phyloP scores from a whole-genome alignment of 2,113 vertebrate genomes.

The Eonycteris spelaea region DNA sequence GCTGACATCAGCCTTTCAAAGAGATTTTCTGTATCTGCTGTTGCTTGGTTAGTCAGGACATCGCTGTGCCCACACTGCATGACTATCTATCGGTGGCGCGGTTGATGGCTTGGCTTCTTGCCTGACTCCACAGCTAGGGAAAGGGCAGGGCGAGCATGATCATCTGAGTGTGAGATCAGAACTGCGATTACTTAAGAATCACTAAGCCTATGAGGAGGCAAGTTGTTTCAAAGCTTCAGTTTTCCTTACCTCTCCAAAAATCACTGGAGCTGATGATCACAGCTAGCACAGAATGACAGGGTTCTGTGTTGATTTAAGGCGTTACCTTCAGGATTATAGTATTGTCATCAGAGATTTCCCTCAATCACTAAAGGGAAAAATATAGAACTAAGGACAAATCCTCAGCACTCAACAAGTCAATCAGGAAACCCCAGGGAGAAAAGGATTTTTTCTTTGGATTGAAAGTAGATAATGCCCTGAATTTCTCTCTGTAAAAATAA shows the following conservation, averaged over 20 bases:
- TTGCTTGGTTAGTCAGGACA: slow-evolving; percentile 16
- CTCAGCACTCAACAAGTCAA: slow-evolving; percentile 44
- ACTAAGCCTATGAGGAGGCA: not conserved
- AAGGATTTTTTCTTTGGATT: not conserved
- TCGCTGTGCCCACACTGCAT: not conserved
- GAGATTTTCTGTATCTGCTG: not conserved
- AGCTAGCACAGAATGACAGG: not conserved
- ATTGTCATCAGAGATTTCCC: slow-evolving; percentile 37
- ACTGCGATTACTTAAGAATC: slow-evolving; percentile 51
- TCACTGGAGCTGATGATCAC: slow-evolving; percentile 61
- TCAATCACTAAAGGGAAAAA: slow-evolving; percentile 33
- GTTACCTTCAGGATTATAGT: not conserved
- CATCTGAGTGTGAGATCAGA: not conserved
- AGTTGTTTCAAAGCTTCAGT: slow-evolving; percentile 4
- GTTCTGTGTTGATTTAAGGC: not conserved
- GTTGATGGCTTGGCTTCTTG: not conserved
- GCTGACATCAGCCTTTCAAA: not conserved
- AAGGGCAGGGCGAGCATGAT: not conserved
- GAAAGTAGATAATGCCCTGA: slow-evolving; percentile 14
- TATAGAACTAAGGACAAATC: not conserved
- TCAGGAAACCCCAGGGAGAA: slow-evolving; percentile 29
- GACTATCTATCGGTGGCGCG: not conserved
- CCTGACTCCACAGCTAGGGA: not conserved
- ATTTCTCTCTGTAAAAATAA: not conserved
- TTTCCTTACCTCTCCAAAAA: slow-evolving; percentile 46